These are phyloP conservation scores for Eupithecia vulgata DNA, from an alignment of 2,888 invertebrate species.

Conservation along the genomic window DNA sequence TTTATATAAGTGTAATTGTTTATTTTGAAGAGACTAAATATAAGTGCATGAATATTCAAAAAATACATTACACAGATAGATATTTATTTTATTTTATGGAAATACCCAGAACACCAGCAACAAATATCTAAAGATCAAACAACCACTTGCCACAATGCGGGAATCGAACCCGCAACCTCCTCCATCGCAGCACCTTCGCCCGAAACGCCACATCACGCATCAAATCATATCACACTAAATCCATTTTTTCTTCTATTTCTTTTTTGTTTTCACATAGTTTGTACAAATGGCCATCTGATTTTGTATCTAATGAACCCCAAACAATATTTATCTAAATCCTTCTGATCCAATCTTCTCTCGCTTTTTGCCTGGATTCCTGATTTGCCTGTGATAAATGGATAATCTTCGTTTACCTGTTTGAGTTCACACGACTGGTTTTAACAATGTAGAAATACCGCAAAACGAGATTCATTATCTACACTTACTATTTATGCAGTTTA, in stretches of 20 bases:
- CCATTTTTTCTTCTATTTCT: not conserved
- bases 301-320: constrained; percentile 32
- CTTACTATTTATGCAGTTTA: not conserved
- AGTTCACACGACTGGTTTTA: constrained; percentile 23
- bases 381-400: constrained; percentile 50
- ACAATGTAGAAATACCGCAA: not conserved
- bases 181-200: too few relatives aligned
- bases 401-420: constrained; percentile 42
- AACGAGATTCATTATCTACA: not conserved
- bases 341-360: constrained; percentile 33
- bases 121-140: too few relatives aligned
- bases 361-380: constrained; percentile 20
- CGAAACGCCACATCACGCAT: too few relatives aligned
- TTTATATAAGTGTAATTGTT: too few relatives aligned
- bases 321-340: constrained; percentile 41
- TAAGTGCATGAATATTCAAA: too few relatives aligned
- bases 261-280: not conserved
- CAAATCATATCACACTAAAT: not conserved
- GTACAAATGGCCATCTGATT: not conserved
- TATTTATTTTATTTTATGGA: too few relatives aligned
- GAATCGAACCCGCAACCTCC: too few relatives aligned
- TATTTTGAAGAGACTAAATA: too few relatives aligned
- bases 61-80: too few relatives aligned
- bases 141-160: too few relatives aligned
- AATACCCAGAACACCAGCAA: too few relatives aligned